Conservation (phyloP, 2,888 invertebrate species). For the Erebia epiphron region DNA sequence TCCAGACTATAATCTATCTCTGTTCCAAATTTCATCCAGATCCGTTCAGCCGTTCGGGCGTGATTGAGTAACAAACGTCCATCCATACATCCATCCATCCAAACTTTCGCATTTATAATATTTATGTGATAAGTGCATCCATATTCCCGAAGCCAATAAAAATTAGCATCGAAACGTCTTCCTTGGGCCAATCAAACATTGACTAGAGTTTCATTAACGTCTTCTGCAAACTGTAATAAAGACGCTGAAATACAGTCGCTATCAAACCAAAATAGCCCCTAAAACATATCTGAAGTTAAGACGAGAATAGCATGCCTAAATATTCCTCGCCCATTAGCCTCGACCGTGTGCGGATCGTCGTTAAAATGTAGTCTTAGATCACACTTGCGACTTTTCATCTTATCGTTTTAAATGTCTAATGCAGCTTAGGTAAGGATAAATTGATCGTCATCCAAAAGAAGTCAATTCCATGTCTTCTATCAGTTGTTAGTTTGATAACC, state of each 20-base stretch:
- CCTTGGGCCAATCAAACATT: conserved; percentile 15
- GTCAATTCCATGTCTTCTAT: too few species aligned
- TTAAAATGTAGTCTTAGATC: background rate
- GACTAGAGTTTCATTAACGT: conserved; percentile 16
- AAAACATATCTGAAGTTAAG: background rate
- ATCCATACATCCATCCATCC: too few species aligned
- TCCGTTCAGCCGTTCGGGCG: too few species aligned
- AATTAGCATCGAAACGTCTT: conserved; percentile 4
- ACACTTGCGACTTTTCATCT: conserved; percentile 11
- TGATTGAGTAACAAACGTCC: too few species aligned
- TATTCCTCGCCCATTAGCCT: conserved; percentile 11
- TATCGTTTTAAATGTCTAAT: background rate
- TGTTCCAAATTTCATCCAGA: too few species aligned
- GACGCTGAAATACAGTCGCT: background rate
- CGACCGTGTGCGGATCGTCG: conserved; percentile 14
- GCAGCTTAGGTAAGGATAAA: too few species aligned
- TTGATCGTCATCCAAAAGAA: too few species aligned
- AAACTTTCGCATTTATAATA: too few species aligned
- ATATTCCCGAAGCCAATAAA: background rate
- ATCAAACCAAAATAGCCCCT: background rate
- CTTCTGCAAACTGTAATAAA: conserved; percentile 6
- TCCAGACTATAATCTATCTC: too few species aligned
- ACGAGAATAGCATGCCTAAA: background rate
- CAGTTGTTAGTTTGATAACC: too few species aligned
- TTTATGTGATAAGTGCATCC: too few species aligned